Conservation (phyloP, 2,113 vertebrate species). For the Pelmatolapia mariae region DNA sequence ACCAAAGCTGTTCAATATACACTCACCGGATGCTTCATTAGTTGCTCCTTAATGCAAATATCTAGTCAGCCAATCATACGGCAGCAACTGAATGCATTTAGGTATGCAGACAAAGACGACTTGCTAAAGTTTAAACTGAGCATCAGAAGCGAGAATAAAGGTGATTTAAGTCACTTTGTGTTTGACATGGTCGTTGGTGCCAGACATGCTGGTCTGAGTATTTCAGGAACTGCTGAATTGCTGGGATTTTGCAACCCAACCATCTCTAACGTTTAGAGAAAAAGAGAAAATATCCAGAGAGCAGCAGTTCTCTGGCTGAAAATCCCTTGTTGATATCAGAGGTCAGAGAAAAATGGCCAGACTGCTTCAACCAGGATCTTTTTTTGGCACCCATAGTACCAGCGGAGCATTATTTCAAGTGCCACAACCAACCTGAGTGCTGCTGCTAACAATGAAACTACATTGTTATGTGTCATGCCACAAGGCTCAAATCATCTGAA, state of each 20-base stretch:
- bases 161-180: background rate
- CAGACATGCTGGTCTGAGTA: background rate
- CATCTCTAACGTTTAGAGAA: background rate
- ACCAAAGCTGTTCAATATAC: background rate
- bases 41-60: background rate
- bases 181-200: background rate
- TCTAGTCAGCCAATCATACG: background rate
- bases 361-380: background rate
- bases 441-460: background rate
- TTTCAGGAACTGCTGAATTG: background rate
- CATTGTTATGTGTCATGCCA: background rate
- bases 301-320: background rate
- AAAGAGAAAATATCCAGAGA: background rate
- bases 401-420: background rate
- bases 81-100: background rate
- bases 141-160: background rate
- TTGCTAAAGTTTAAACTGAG: background rate
- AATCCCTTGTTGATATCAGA: background rate
- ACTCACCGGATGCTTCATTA: background rate
- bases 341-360: background rate
- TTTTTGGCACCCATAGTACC: background rate
- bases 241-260: background rate
- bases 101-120: background rate
- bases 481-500: background rate
- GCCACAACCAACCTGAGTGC: background rate